Conservation (phyloP, 1,140 invertebrate genomes). For the Amyelois transitella region DNA sequence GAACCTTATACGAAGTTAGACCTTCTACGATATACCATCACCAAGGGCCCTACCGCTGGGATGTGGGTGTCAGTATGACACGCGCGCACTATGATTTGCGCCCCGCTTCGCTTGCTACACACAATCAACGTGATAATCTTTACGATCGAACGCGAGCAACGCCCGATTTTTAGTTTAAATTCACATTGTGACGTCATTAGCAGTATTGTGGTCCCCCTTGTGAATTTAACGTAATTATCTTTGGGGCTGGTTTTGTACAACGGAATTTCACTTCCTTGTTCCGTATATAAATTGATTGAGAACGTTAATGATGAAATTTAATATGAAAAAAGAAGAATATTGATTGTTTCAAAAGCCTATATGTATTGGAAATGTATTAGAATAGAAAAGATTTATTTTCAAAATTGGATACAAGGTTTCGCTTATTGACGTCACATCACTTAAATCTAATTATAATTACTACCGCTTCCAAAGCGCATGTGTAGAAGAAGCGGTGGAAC, state of each 20-base stretch:
- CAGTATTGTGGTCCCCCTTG: neutral
- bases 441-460: too few relatives aligned
- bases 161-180: conserved; percentile 10
- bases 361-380: too few relatives aligned
- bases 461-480: too few relatives aligned
- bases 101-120: conserved; percentile 50
- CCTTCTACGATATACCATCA: neutral
- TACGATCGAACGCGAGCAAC: conserved; percentile 50
- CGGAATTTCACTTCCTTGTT: neutral
- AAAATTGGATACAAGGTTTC: too few relatives aligned
- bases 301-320: too few relatives aligned
- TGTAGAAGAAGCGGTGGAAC: too few relatives aligned
- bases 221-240: neutral
- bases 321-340: too few relatives aligned
- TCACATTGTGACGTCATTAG: conserved; percentile 4
- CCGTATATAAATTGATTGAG: neutral
- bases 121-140: conserved; percentile 56
- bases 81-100: conserved; percentile 63
- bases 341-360: too few relatives aligned
- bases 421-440: too few relatives aligned
- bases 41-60: conserved; percentile 21
- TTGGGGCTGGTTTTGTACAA: neutral
- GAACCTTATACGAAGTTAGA: neutral
- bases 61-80: conserved; percentile 62
- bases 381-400: too few relatives aligned